These are phyloP conservation scores for Mythimna pallens DNA, from an alignment of 2,888 invertebrate species.

Conservation along the genomic window DNA sequence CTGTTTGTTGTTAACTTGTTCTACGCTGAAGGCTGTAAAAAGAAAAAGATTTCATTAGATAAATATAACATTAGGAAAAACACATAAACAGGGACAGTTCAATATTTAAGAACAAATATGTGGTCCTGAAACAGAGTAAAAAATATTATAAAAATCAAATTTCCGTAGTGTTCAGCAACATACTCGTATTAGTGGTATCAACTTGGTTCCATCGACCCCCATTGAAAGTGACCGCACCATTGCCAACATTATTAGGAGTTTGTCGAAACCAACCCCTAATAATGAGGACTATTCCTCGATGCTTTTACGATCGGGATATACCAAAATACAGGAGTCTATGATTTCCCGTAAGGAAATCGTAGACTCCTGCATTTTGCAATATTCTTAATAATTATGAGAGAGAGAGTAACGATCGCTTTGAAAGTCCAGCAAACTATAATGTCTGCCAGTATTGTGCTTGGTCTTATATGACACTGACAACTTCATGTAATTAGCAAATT, in stretches of 20 bases:
- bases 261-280: too few species aligned
- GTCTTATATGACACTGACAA: conserved; percentile 72
- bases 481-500: too few species aligned
- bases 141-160: conserved; percentile 34
- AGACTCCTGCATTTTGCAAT: conserved; percentile 61
- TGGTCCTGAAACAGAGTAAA: background rate
- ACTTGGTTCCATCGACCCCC: conserved; percentile 68
- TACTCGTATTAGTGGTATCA: conserved; percentile 43
- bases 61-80: too few species aligned
- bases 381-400: background rate
- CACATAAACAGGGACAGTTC: too few species aligned
- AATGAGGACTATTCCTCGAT: too few species aligned
- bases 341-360: conserved; percentile 34
- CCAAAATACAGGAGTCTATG: conserved; percentile 27
- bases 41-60: too few species aligned
- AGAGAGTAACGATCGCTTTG: conserved; percentile 64
- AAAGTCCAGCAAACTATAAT: conserved; percentile 72
- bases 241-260: conserved; percentile 9
- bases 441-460: conserved; percentile 63
- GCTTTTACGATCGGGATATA: too few species aligned
- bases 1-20: too few species aligned
- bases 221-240: background rate
- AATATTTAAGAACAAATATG: too few species aligned
- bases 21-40: too few species aligned
- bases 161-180: conserved; percentile 68